phyloP scores from a whole-genome alignment of 2,888 invertebrate species.

The Sthenelais limicola region DNA sequence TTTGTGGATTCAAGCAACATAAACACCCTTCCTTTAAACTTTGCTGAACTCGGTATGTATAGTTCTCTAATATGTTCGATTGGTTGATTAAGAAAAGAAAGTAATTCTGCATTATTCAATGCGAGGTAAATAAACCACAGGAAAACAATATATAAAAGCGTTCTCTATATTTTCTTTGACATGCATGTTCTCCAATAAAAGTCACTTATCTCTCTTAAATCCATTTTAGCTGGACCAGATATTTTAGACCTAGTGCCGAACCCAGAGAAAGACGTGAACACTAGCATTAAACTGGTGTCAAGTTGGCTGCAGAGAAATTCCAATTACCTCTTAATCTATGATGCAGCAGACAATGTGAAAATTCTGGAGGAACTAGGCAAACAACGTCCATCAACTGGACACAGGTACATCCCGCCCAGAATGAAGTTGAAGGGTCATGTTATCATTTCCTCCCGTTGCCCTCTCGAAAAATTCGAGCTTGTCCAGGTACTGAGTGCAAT shows the following conservation, averaged over 20 bases:
- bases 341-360: conserved; percentile 1
- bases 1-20: conserved; percentile 32
- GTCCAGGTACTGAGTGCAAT: not conserved
- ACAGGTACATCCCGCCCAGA: conserved; percentile 8
- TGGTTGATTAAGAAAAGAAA: too few species aligned
- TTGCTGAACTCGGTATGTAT: conserved; percentile 19
- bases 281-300: conserved; percentile 15
- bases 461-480: not conserved
- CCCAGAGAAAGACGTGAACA: conserved; percentile 3
- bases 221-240: not conserved
- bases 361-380: conserved; percentile 14
- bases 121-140: too few species aligned
- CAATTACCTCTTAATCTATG: conserved; percentile 23
- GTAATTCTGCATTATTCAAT: too few species aligned
- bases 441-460: not conserved
- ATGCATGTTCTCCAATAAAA: too few species aligned
- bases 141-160: too few species aligned
- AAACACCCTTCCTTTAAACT: conserved; percentile 17
- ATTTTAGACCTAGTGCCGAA: not conserved
- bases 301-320: not conserved
- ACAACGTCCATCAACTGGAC: not conserved
- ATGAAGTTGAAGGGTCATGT: not conserved
- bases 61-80: too few species aligned
- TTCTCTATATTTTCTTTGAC: too few species aligned
- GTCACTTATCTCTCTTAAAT: too few species aligned